Evolutionary conservation across 1,140 invertebrate genomes (phyloP).

Genomic region (Sweltsa coloradensis): DNA sequence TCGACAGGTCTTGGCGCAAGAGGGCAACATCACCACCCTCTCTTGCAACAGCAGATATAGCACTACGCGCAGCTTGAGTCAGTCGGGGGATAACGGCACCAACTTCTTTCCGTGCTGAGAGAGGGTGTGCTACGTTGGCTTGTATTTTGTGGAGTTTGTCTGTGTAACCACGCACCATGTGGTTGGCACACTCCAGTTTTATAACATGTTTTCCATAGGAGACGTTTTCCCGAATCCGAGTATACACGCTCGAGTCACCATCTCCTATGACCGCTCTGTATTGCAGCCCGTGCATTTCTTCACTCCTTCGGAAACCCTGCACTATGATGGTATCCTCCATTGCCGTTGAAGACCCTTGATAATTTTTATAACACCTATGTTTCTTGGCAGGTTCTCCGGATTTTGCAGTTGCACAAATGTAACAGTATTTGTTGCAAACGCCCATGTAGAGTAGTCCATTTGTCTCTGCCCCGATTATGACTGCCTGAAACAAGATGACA

Average conservation of each 20-base stretch:
- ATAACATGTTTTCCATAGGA: slow-evolving; percentile 5
- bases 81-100: neutral
- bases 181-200: slow-evolving; percentile 11
- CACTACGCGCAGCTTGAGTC: neutral
- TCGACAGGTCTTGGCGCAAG: neutral
- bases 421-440: slow-evolving; percentile 10
- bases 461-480: slow-evolving; percentile 9
- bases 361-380: slow-evolving; percentile 2
- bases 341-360: neutral
- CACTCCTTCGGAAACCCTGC: slow-evolving; percentile 1
- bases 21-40: neutral
- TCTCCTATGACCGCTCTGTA: neutral
- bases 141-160: neutral
- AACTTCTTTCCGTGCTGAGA: neutral
- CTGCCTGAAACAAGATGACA: slow-evolving; percentile 8
- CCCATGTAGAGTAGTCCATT: slow-evolving; percentile 8
- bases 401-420: slow-evolving; percentile 1
- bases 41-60: neutral
- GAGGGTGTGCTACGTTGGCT: neutral
- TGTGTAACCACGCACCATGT: neutral
- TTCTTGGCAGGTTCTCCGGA: neutral
- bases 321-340: slow-evolving; percentile 11
- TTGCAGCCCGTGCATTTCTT: neutral
- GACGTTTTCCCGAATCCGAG: slow-evolving; percentile 2
- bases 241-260: slow-evolving; percentile 10